A percentile compares a stretch with the other conserved stretches of the same genome.
Evolutionary conservation across 2,888 invertebrate species (phyloP).

Genomic region (Hedychridium roseum): DNA sequence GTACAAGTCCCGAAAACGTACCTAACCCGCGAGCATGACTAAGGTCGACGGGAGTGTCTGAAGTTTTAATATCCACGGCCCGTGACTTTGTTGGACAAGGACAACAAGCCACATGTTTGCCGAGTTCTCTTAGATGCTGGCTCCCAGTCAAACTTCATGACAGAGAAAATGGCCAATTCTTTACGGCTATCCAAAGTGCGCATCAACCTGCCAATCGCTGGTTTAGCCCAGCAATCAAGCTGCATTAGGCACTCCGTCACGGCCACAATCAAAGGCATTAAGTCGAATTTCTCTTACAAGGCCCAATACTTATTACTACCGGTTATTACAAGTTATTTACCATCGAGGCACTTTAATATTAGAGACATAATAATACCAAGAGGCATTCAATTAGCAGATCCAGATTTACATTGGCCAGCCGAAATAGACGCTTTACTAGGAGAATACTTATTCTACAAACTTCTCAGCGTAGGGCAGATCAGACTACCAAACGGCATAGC

Average conservation of each 20-base stretch:
- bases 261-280: neutral
- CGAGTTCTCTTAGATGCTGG: slow-evolving; percentile 22
- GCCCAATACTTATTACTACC: slow-evolving; percentile 14
- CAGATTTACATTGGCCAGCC: slow-evolving; percentile 18
- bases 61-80: slow-evolving; percentile 7
- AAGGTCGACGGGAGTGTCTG: neutral
- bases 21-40: neutral
- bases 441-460: slow-evolving; percentile 21
- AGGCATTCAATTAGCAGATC: slow-evolving; percentile 20
- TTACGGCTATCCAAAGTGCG: slow-evolving; percentile 8
- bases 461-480: slow-evolving; percentile 15
- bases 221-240: neutral
- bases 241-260: neutral
- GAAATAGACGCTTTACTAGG: slow-evolving; percentile 21
- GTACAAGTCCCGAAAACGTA: too few species aligned
- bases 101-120: slow-evolving; percentile 7
- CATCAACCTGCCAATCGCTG: too few species aligned
- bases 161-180: slow-evolving; percentile 11
- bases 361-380: slow-evolving; percentile 11
- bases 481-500: slow-evolving; percentile 7
- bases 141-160: slow-evolving; percentile 24
- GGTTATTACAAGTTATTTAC: slow-evolving; percentile 18
- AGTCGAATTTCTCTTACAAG: neutral
- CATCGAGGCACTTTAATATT: slow-evolving; percentile 12
- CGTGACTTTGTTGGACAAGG: neutral